Evolutionary conservation across 2,797 vertebrate species (phyloP), one percentile per base, ranked within the genome.

Genomic region (Anomalospiza imberbis): DNA sequence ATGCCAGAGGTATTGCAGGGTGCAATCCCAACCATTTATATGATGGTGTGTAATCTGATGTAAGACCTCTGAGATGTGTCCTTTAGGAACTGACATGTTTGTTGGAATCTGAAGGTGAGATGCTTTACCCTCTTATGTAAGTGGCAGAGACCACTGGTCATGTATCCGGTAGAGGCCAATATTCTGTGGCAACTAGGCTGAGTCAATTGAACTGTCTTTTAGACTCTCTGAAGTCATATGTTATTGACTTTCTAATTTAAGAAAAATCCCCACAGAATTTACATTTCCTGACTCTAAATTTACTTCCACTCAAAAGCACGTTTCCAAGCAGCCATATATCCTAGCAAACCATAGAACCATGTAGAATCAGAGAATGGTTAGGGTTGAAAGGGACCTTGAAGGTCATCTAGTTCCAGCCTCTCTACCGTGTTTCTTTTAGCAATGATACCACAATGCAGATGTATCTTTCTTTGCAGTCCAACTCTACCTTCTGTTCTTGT

Each of bases 371-470:
- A 10, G n/a, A 38, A 45, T 45, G 20, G 12, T 32, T 71, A 34
- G 25, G 8, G 8, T 26, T 51, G 38, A 58, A 57, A 51, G 10
- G 20, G 17, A 34, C 10, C 20, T 31, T 51, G 29, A 45, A 31
- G 12, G 32, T 57, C 36, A 57, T 18, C 24, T 16, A 9, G 20
- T 47, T 65, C 45, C 58, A 77, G 15, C 4, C 38, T 51, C 25
- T 10, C 14, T 0, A 0, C 12, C 0, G 4, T 26, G 7, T 38
- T 66, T 78, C 16, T 60, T 92, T 73, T n/a, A 38, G 6, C 17
- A 73, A 8, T 40, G 15, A 18, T 66, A 36, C 15, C 17, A 38
- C 9, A 6, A 19, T 45, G 40, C 9, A 53, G 31, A 38, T 13
- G 13, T 60, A 45, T 48, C 15, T 28, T 29, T 55, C 26, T 71